Base-by-base conservation (phyloP, 2,888 invertebrate genomes). In the Phengaris alcon region DNA sequence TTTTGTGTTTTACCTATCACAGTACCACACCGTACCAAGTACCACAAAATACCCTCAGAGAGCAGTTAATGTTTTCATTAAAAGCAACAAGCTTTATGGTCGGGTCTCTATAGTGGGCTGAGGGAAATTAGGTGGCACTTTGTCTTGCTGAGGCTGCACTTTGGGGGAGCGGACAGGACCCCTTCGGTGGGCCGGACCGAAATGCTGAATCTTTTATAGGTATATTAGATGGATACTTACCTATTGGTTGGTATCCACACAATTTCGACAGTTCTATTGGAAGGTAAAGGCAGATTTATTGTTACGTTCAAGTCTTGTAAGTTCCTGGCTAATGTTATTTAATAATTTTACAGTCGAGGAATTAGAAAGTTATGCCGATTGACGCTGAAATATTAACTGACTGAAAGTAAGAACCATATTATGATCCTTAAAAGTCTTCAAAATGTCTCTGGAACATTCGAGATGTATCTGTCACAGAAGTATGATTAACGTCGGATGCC, bases 401-500 rank as follows among this genome's bases (percentile, higher is more conserved):
- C 48, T 48, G 48, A 48, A 48, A 48, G 48, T 48, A 8, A 8
- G 48, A 48, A 48, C 48, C 48, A 4, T 35, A 4, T 35, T 35
- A 35, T 35, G 35, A 35, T 35, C 35, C 35, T 3, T 35, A 35
- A 48, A 48, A 80, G 85, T 88, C 86, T 87, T 87, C 84, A 80
- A 83, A 80, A 83, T 78, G 76, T 78, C 78, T 82, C 82, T 84
- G 83, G 83, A 87, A 89, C 88, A 86, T 87, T 87, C 83, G 80
- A 85, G 85, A 84, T 88, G 88, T 89, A 87, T 85, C 88, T 92
- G 93, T 93, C 93, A 92, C 88, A 89, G 84, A 91, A 87, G 86
- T 92, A 92, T 93, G 93, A 93, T 91, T 90, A 92, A 93, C 91
- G 90, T 83, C 84, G 86, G 83, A 84, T 86, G 88, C 86, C 87